Evolutionary conservation across 1,140 invertebrate species (phyloP).

Genomic region (Latrodectus geometricus): DNA sequence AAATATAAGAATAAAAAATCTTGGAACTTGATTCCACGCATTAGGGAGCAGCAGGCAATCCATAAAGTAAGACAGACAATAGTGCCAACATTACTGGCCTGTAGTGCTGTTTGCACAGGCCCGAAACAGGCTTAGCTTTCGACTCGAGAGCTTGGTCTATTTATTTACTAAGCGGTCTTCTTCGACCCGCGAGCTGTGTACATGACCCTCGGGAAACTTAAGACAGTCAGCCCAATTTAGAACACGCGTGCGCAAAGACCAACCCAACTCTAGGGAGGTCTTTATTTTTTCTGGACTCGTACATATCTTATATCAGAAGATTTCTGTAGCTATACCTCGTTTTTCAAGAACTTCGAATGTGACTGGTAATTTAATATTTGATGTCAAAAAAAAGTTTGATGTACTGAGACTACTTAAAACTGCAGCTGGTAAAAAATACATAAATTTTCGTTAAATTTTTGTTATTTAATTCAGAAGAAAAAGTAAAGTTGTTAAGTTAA

Average conservation of each 20-base stretch:
- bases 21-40: slow-evolving; percentile 27
- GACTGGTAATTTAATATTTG: too few relatives aligned
- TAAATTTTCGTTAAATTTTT: too few relatives aligned
- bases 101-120: slow-evolving; percentile 51
- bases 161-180: slow-evolving; percentile 53
- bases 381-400: too few relatives aligned
- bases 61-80: slow-evolving; percentile 44
- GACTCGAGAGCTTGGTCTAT: slow-evolving; percentile 51
- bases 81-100: slow-evolving; percentile 55
- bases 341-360: too few relatives aligned
- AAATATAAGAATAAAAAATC: slow-evolving; percentile 19
- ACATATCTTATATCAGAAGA: background rate
- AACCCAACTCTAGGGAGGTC: background rate
- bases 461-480: too few relatives aligned
- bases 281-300: background rate
- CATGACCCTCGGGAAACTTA: slow-evolving; percentile 39
- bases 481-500: too few relatives aligned
- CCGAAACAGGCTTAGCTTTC: slow-evolving; percentile 50
- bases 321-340: too few relatives aligned
- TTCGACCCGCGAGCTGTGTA: slow-evolving; percentile 39
- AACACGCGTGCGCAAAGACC: background rate
- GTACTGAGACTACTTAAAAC: too few relatives aligned
- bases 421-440: too few relatives aligned
- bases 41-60: slow-evolving; percentile 25
- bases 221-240: slow-evolving; percentile 45